Percentiles rank a stretch among this genome's conserved stretches.
Evolutionary conservation across 2,113 vertebrate genomes (phyloP).

Genomic region (Brienomyrus brachyistius): DNA sequence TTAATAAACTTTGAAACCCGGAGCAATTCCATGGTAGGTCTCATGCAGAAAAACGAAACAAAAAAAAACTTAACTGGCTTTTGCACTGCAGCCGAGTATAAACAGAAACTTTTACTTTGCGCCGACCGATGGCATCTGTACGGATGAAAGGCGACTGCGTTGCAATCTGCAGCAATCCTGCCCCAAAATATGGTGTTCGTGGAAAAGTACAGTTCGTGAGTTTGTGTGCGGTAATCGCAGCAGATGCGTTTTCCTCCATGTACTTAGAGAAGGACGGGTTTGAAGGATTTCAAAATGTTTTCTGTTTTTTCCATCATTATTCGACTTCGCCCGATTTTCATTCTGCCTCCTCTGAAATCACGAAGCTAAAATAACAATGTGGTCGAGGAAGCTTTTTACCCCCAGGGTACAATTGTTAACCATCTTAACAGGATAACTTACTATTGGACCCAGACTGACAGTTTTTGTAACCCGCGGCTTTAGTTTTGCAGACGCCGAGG

Average conservation of each 20-base stretch:
- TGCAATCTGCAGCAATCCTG: not conserved
- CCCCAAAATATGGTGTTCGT: not conserved
- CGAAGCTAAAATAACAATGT: not conserved
- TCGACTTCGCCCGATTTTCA: not conserved
- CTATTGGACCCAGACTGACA: not conserved
- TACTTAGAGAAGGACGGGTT: not conserved
- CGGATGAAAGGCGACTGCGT: conserved; percentile 9
- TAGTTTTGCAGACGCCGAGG: not conserved
- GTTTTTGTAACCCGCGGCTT: not conserved
- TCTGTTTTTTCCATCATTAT: not conserved
- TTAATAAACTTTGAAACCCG: not conserved
- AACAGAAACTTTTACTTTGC: conserved; percentile 26
- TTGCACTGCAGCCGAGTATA: not conserved
- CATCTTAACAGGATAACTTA: not conserved
- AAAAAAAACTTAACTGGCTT: not conserved
- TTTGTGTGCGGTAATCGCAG: not conserved
- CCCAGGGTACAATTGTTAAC: not conserved
- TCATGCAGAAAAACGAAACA: not conserved
- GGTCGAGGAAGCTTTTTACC: not conserved
- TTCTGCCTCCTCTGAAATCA: not conserved
- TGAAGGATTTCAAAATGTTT: not conserved
- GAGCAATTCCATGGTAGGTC: not conserved
- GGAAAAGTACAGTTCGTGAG: not conserved
- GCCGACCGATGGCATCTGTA: conserved; percentile 16
- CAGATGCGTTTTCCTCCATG: not conserved